These are phyloP conservation scores for Rotaria sp. DNA, from an alignment of 2,888 invertebrate genomes.

Conservation along the genomic window DNA sequence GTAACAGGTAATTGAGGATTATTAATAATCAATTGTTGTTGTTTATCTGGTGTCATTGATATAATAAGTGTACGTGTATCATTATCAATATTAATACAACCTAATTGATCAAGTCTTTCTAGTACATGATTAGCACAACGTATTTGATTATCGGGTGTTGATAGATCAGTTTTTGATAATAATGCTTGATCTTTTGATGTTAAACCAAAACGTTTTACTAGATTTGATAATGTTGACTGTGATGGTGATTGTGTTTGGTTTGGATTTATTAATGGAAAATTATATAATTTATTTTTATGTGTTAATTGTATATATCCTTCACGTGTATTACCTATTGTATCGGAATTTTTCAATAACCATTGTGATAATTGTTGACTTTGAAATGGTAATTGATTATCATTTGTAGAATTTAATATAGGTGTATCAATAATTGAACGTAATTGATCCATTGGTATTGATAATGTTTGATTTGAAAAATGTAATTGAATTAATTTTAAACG, in stretches of 20 bases:
- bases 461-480: neutral
- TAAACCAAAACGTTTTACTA: constrained; percentile 15
- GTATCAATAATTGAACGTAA: constrained; percentile 1
- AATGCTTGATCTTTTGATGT: neutral
- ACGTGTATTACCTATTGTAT: neutral
- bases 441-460: neutral
- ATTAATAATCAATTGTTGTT: neutral
- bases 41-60: constrained; percentile 14
- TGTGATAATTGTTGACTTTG: neutral
- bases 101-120: constrained; percentile 1
- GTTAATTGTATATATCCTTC: neutral
- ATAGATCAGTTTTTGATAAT: neutral
- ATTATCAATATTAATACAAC: neutral
- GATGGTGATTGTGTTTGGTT: neutral
- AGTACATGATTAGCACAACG: neutral
- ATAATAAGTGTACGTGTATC: neutral
- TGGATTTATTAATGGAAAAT: neutral
- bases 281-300: neutral
- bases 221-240: neutral
- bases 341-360: neutral
- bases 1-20: neutral
- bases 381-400: neutral
- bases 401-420: neutral
- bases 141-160: neutral
- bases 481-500: neutral